A percentile compares a stretch with the other conserved stretches of the same genome.
Evolutionary conservation across 2,797 vertebrate species (phyloP).

Genomic region (Adrianichthys oophorus): DNA sequence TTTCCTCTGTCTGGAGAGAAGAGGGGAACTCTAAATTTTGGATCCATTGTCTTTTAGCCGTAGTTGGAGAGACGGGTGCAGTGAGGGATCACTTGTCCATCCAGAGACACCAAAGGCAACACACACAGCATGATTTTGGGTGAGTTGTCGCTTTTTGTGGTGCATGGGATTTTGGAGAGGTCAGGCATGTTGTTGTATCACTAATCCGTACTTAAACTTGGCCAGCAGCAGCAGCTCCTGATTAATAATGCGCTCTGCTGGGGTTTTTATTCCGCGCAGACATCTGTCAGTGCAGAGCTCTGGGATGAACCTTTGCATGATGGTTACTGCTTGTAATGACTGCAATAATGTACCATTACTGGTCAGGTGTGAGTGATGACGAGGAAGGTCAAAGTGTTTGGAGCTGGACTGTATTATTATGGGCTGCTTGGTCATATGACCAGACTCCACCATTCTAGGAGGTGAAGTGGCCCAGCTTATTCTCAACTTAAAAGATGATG

Average conservation of each 20-base stretch:
- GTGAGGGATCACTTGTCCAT: conserved; percentile 50
- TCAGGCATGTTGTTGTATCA: conserved; percentile 45
- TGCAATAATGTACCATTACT: conserved; percentile 46
- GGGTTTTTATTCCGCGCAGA: conserved; percentile 30
- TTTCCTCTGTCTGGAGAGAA: conserved; percentile 65
- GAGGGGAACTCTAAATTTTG: conserved; percentile 64
- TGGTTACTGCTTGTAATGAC: conserved; percentile 45
- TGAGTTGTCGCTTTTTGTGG: conserved; percentile 64
- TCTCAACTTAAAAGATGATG: conserved; percentile 15
- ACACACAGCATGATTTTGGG: conserved; percentile 79
- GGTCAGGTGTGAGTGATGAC: conserved; percentile 68
- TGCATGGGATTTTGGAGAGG: conserved; percentile 47
- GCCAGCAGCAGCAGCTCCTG: conserved; percentile 40
- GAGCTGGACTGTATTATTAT: conserved; percentile 42
- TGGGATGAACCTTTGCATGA: conserved; percentile 40
- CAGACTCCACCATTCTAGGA: conserved; percentile 36
- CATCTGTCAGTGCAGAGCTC: conserved; percentile 40
- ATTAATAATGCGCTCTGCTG: conserved; percentile 29
- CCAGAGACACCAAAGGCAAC: conserved; percentile 60
- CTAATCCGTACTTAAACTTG: conserved; percentile 62
- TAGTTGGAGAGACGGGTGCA: conserved; percentile 50
- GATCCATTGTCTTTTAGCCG: conserved; percentile 61
- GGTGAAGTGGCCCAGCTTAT: conserved; percentile 24
- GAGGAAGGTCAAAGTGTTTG: conserved; percentile 71
- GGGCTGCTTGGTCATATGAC: conserved; percentile 68